Conservation (phyloP, 2,888 invertebrate genomes). For the Hirtodrosophila cameraria region DNA sequence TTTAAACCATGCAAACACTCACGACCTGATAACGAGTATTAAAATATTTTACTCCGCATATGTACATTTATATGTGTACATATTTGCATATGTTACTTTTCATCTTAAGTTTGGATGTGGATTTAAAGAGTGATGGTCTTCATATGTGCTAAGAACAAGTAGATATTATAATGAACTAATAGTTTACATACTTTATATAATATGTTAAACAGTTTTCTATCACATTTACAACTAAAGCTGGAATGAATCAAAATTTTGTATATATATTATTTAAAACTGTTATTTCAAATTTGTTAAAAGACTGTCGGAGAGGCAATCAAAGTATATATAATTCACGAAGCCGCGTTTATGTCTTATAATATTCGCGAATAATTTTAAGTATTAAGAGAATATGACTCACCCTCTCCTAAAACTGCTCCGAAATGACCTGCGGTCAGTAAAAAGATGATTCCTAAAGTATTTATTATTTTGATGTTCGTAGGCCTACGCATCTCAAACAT, state of each 20-base stretch:
- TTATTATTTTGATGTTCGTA: background rate
- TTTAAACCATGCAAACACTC: slow-evolving; percentile 1
- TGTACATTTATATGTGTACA: background rate
- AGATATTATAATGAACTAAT: too few relatives aligned
- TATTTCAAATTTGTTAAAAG: too few relatives aligned
- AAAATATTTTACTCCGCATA: background rate
- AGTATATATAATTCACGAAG: too few relatives aligned
- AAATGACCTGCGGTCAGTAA: background rate
- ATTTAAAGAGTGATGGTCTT: background rate
- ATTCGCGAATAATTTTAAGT: too few relatives aligned
- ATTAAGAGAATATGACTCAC: slow-evolving; percentile 22
- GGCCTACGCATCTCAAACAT: background rate
- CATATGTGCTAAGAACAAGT: too few relatives aligned
- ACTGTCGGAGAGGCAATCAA: too few relatives aligned
- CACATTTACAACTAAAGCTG: too few relatives aligned
- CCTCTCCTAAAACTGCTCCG: background rate
- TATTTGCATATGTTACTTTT: background rate
- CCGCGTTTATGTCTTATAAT: too few relatives aligned
- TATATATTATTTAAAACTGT: too few relatives aligned
- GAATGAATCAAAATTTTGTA: too few relatives aligned
- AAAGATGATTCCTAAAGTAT: background rate
- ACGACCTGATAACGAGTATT: slow-evolving; percentile 1
- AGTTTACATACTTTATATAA: too few relatives aligned
- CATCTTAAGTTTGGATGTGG: background rate
- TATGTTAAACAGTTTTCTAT: too few relatives aligned